Base-by-base conservation (phyloP, 2,888 invertebrate genomes). In the Tenodera sinensis region DNA sequence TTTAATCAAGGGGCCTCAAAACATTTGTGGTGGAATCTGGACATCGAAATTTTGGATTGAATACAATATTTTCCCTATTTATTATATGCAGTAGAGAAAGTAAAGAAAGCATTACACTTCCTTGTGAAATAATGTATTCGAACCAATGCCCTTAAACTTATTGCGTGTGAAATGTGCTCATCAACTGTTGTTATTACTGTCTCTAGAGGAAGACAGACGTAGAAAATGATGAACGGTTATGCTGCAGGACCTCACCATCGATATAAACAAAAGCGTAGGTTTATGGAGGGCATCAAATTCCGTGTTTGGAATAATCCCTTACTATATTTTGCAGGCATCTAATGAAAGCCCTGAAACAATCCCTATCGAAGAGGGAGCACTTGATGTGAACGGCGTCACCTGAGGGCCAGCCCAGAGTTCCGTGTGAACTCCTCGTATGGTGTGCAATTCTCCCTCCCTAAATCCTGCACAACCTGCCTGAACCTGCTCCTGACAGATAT, bases 321-420 rank as follows among this genome's bases (percentile, higher is more conserved):
- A 71, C 54, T 71, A 71, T 71, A 71, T 71, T 71, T 71, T 71
- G 15, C 54, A 71, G 54, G 54, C 54, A 71, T 71, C 25, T 71
- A 71, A 71, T 71, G 54, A 71, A 71, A 71, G 54, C 25, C 20
- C 25, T 25, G 54, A 71, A 71, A 71, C 54, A 71, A 71, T 71
- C 54, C 54, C 54, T 20, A 71, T 71, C 54, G 54, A 71, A 71
- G 54, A 71, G 54, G 54, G 54, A 89, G 71, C 89, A 88, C 88
- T 89, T 88, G 89, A 81, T 88, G 89, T 88, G 89, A 89, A 89
- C 89, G 2, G 47, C n/a, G 47, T 34, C 89, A 89, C 89, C 89
- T 89, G 89, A 89, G 88, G 71, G 82, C 89, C 83, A 30, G n/a
- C 27, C 42, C 30, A 71, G 54, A 71, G 54, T 71, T 71, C 20